A percentile compares a stretch with the other conserved stretches of the same genome.
phyloP scores from a whole-genome alignment of 2,113 vertebrate genomes.

The Indri indri region DNA sequence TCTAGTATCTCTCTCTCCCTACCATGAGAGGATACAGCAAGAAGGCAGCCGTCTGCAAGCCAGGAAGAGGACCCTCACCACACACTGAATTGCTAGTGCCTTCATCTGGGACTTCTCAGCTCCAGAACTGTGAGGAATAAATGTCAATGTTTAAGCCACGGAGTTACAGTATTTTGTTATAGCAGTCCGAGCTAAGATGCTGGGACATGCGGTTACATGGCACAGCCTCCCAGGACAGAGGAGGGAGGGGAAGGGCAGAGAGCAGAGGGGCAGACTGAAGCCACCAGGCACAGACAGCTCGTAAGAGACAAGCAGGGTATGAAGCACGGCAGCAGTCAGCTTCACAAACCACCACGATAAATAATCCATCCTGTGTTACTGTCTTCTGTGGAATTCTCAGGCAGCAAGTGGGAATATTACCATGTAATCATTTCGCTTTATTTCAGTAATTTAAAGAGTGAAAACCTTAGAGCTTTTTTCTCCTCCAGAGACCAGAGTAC shows the following conservation, averaged over 20 bases:
- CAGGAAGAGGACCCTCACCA: background rate
- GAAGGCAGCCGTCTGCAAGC: background rate
- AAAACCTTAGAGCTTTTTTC: conserved; percentile 37
- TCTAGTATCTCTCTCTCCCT: background rate
- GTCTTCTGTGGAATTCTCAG: conserved; percentile 10
- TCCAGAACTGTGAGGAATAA: background rate
- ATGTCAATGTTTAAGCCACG: background rate
- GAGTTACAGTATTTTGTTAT: background rate
- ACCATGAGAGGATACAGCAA: background rate
- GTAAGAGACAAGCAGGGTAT: background rate
- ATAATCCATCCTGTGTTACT: background rate
- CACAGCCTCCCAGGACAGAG: background rate
- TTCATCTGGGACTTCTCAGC: background rate
- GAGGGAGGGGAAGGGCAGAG: background rate
- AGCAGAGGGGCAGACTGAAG: background rate
- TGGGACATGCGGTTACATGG: background rate
- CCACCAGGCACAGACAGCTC: background rate
- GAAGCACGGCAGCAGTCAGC: background rate
- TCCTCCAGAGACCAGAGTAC: conserved; percentile 58
- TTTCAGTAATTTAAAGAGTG: conserved; percentile 55
- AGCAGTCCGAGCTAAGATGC: background rate
- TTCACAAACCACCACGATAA: background rate
- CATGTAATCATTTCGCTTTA: conserved; percentile 48
- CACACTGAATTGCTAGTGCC: background rate
- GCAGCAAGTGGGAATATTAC: background rate